A percentile compares a stretch with the other conserved stretches of the same genome.
Conservation (phyloP, 2,888 invertebrate genomes). For the Coleophora deauratella region DNA sequence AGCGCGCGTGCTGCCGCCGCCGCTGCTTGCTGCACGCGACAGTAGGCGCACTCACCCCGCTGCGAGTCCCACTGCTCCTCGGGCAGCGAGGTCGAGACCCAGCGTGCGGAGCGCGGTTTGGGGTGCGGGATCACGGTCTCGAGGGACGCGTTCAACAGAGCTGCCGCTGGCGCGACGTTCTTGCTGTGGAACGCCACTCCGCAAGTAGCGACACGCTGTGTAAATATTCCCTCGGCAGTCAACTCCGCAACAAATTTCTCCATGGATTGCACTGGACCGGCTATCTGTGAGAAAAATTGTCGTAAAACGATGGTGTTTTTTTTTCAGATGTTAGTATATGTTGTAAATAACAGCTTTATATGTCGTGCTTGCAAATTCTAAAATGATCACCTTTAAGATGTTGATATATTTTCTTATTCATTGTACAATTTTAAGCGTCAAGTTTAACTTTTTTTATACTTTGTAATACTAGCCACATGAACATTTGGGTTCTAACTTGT, state of each 20-base stretch:
- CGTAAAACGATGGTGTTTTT: too few species aligned
- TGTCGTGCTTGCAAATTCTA: too few species aligned
- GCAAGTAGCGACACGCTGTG: slow-evolving; percentile 88
- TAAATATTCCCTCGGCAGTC: slow-evolving; percentile 84
- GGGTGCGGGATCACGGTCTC: slow-evolving; percentile 88
- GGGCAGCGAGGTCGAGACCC: slow-evolving; percentile 96
- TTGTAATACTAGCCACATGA: too few species aligned
- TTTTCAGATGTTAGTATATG: too few species aligned
- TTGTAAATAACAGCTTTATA: too few species aligned
- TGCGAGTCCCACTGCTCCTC: slow-evolving; percentile 82
- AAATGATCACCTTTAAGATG: too few species aligned
- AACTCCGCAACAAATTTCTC: slow-evolving; percentile 80
- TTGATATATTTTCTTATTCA: too few species aligned
- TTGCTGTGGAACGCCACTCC: slow-evolving; percentile 95
- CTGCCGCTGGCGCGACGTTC: slow-evolving; percentile 90
- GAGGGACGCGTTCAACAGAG: slow-evolving; percentile 83
- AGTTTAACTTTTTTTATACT: too few species aligned
- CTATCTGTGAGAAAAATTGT: too few species aligned
- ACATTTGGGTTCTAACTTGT: too few species aligned
- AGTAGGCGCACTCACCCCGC: slow-evolving; percentile 36
- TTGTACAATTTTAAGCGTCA: too few species aligned
- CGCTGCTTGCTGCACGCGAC: neutral
- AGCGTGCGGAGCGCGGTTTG: slow-evolving; percentile 84
- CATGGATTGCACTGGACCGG: slow-evolving; percentile 85
- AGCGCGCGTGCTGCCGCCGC: too few species aligned